Conservation (phyloP, 2,113 vertebrate genomes). For the Tylochromis polylepis region DNA sequence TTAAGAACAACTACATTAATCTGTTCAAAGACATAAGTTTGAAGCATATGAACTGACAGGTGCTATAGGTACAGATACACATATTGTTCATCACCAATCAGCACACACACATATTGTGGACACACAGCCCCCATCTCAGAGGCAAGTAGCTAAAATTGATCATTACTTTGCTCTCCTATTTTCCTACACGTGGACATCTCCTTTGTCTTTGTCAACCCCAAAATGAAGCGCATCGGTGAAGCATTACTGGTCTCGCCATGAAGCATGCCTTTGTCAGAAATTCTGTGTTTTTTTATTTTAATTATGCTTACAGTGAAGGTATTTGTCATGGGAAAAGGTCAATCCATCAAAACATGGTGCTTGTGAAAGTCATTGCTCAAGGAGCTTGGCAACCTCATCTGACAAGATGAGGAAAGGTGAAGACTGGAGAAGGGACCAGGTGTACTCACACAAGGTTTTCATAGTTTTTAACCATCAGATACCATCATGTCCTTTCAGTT, state of each 20-base stretch:
- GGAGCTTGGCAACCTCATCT: background rate
- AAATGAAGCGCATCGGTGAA: background rate
- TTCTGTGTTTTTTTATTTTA: constrained; percentile 12
- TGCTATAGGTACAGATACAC: background rate
- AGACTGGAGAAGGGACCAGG: background rate
- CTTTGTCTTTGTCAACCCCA: constrained; percentile 19
- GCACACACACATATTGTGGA: background rate
- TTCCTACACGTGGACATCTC: background rate
- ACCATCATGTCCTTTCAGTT: background rate
- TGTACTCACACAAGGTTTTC: background rate
- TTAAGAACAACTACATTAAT: background rate
- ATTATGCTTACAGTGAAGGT: background rate
- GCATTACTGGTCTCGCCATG: background rate
- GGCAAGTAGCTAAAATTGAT: constrained; percentile 9
- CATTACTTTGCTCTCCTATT: constrained; percentile 11
- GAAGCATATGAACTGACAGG: background rate
- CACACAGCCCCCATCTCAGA: background rate
- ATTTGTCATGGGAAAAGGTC: constrained; percentile 8
- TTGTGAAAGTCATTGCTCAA: background rate
- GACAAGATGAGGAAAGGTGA: constrained; percentile 5
- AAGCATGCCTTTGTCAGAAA: constrained; percentile 28
- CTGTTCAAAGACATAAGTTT: background rate
- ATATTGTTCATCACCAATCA: background rate
- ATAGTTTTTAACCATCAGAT: background rate
- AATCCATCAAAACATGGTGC: constrained; percentile 4